These are phyloP conservation scores for Amyelois transitella DNA, from an alignment of 1,140 invertebrate genomes.

Conservation along the genomic window DNA sequence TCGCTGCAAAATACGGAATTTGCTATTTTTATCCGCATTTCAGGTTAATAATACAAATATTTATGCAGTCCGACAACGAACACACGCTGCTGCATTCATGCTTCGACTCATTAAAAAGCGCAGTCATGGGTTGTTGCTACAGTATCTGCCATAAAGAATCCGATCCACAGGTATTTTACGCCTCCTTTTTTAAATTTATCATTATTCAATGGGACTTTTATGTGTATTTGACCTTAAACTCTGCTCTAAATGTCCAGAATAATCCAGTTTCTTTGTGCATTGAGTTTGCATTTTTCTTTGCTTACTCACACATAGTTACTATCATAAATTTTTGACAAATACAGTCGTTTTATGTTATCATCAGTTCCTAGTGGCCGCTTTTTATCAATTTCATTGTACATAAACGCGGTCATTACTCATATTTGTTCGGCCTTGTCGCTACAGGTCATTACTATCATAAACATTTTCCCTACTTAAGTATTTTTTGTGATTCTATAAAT, in stretches of 20 bases:
- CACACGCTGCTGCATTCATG: conserved; percentile 62
- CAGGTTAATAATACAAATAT: conserved; percentile 51
- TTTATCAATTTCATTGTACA: conserved; percentile 27
- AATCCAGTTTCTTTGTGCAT: background rate
- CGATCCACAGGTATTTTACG: conserved; percentile 71
- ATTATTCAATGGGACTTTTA: background rate
- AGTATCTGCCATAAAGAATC: conserved; percentile 77
- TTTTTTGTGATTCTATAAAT: too few relatives aligned
- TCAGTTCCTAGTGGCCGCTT: conserved; percentile 35
- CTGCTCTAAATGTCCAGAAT: background rate
- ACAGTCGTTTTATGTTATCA: conserved; percentile 10
- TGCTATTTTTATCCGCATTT: conserved; percentile 61
- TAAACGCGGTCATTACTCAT: conserved; percentile 3
- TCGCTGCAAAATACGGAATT: conserved; percentile 45
- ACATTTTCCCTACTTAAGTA: too few relatives aligned
- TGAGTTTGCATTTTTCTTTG: background rate
- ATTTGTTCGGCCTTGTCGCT: conserved; percentile 7
- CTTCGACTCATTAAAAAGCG: conserved; percentile 60
- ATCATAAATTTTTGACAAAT: background rate
- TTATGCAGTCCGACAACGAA: conserved; percentile 67
- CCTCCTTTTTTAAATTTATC: conserved; percentile 3
- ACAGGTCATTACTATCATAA: background rate
- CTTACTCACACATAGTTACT: background rate
- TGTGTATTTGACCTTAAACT: background rate
- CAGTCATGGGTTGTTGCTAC: conserved; percentile 75